phyloP scores from a whole-genome alignment of 2,113 vertebrate species.

The Crotophaga sulcirostris region DNA sequence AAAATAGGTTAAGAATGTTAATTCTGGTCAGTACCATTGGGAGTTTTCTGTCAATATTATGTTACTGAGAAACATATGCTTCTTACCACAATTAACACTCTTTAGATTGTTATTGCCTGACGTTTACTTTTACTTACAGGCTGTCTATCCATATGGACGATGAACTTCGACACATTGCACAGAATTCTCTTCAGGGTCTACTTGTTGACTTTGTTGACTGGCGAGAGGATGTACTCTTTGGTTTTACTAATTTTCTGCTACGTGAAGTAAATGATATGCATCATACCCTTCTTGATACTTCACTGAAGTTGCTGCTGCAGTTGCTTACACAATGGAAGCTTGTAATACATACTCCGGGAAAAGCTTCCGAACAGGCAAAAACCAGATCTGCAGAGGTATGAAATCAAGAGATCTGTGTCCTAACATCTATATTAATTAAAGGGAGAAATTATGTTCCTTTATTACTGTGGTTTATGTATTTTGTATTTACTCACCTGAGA shows the following conservation, averaged over 20 bases:
- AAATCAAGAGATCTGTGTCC: neutral
- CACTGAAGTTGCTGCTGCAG: slow-evolving; percentile 94
- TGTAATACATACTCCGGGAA: slow-evolving; percentile 89
- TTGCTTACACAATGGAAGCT: slow-evolving; percentile 96
- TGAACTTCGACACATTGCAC: slow-evolving; percentile 96
- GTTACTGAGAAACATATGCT: neutral
- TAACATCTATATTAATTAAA: neutral
- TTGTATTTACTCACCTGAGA: slow-evolving; percentile 38
- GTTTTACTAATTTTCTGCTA: slow-evolving; percentile 94
- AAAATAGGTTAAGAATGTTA: neutral
- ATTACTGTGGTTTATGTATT: neutral
- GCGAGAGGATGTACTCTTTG: slow-evolving; percentile 96
- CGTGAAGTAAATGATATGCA: slow-evolving; percentile 96
- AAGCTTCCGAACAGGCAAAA: slow-evolving; percentile 80
- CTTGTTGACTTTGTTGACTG: slow-evolving; percentile 96
- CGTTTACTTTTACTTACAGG: slow-evolving; percentile 64
- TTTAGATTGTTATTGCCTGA: neutral
- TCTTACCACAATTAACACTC: neutral
- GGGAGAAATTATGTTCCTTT: neutral
- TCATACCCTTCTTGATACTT: slow-evolving; percentile 92
- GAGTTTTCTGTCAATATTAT: neutral
- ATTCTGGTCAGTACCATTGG: neutral
- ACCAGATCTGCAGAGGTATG: slow-evolving; percentile 86
- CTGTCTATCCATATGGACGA: slow-evolving; percentile 99
- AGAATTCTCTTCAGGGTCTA: slow-evolving; percentile 96